Percentiles rank a stretch among this genome's conserved stretches.
Conservation (phyloP, 2,113 vertebrate genomes). For the Rhizomys pruinosus region DNA sequence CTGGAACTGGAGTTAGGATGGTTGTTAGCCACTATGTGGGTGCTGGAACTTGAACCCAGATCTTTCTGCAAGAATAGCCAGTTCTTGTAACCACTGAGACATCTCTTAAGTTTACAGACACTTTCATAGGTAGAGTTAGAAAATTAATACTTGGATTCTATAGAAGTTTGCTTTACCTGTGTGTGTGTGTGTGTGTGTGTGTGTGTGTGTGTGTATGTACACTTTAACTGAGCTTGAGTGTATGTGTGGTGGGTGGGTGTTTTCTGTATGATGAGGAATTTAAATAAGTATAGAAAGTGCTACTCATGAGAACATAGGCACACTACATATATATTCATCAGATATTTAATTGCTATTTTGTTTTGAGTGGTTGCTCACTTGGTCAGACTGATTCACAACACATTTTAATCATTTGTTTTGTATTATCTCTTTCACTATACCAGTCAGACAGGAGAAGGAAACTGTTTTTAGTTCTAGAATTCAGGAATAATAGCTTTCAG, state of each 20-base stretch:
- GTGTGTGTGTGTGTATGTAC: neutral
- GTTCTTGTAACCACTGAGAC: too few species aligned
- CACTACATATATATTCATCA: neutral
- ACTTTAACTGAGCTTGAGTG: neutral
- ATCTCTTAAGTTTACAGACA: too few species aligned
- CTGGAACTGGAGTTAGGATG: too few species aligned
- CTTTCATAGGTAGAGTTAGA: neutral
- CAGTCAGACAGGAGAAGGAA: neutral
- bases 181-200: too few species aligned
- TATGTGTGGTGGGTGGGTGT: neutral
- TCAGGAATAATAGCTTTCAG: neutral
- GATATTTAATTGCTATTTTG: neutral
- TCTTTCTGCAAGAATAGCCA: too few species aligned
- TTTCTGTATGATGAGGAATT: neutral
- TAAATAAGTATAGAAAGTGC: neutral
- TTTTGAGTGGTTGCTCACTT: neutral
- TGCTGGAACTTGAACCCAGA: too few species aligned
- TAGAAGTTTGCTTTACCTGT: neutral
- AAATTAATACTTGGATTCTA: neutral
- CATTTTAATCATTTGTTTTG: neutral
- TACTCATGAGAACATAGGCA: neutral
- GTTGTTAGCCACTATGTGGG: too few species aligned
- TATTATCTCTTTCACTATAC: neutral
- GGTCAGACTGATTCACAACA: neutral
- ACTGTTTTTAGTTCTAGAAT: slow-evolving; percentile 13